These are phyloP conservation scores for Tragopan temminckii DNA, from an alignment of 2,797 vertebrate genomes.

Conservation along the genomic window DNA sequence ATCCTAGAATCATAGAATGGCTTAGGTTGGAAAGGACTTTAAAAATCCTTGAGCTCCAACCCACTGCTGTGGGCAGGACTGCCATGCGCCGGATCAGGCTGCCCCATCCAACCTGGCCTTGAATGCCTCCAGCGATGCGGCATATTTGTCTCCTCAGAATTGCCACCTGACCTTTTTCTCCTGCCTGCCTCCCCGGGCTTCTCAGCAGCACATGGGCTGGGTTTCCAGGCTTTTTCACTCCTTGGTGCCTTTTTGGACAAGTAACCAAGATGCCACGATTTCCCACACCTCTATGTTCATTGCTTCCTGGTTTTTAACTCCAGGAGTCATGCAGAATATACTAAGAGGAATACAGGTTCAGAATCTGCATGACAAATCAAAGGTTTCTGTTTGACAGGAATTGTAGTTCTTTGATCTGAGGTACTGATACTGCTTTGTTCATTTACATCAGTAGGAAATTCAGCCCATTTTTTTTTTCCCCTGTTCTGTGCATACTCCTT, in stretches of 20 bases:
- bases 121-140: too few relatives aligned
- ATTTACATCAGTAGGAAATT: background rate
- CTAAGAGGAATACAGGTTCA: background rate
- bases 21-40: too few relatives aligned
- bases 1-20: too few relatives aligned
- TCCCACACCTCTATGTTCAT: background rate
- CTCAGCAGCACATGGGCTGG: background rate
- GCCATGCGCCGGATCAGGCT: too few relatives aligned
- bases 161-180: background rate
- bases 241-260: background rate
- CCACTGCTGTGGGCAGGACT: too few relatives aligned
- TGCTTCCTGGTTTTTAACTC: background rate
- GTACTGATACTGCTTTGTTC: background rate
- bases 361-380: slow-evolving; percentile 2
- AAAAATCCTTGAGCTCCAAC: too few relatives aligned
- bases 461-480: background rate
- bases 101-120: too few relatives aligned
- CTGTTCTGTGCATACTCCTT: background rate
- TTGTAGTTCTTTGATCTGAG: background rate
- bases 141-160: background rate
- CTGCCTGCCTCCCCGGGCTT: background rate
- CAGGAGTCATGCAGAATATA: background rate
- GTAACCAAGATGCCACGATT: background rate
- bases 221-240: background rate
- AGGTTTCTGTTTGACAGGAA: background rate